These are phyloP conservation scores for Melanogrammus aeglefinus DNA, from an alignment of 2,797 vertebrate species.

Conservation along the genomic window DNA sequence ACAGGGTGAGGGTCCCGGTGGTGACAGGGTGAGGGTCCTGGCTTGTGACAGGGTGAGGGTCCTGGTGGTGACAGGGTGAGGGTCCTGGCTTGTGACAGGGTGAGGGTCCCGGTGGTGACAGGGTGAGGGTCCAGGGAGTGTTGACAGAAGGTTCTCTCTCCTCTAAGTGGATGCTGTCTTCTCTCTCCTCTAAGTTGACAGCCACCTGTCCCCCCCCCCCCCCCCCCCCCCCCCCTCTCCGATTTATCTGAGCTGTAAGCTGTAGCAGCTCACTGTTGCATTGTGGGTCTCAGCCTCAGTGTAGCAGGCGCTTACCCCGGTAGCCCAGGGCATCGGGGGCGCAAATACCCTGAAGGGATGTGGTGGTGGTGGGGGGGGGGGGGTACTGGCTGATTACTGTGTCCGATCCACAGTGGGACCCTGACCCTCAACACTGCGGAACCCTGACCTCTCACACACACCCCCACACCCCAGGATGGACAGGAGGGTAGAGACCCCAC, in stretches of 20 bases:
- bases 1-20: too few species aligned
- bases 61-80: too few species aligned
- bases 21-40: too few species aligned
- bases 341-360: too few species aligned
- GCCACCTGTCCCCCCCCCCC: slow-evolving; percentile 61
- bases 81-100: too few species aligned
- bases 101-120: background rate
- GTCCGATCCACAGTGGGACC: too few species aligned
- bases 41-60: too few species aligned
- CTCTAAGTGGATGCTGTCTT: slow-evolving; percentile 58
- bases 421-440: too few species aligned
- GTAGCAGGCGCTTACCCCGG: slow-evolving; percentile 60
- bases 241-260: slow-evolving; percentile 49
- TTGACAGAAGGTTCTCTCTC: slow-evolving; percentile 40
- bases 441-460: too few species aligned
- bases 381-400: background rate
- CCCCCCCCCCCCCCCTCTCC: slow-evolving; percentile 44
- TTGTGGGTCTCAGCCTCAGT: slow-evolving; percentile 64
- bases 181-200: slow-evolving; percentile 59
- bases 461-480: too few species aligned
- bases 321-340: slow-evolving; percentile 36
- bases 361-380: too few species aligned
- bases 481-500: too few species aligned
- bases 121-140: slow-evolving; percentile 37
- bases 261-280: slow-evolving; percentile 51